A percentile compares a stretch with the other conserved stretches of the same genome.
Evolutionary conservation across 2,113 vertebrate genomes (phyloP).

Genomic region (Chloropsis hardwickii): DNA sequence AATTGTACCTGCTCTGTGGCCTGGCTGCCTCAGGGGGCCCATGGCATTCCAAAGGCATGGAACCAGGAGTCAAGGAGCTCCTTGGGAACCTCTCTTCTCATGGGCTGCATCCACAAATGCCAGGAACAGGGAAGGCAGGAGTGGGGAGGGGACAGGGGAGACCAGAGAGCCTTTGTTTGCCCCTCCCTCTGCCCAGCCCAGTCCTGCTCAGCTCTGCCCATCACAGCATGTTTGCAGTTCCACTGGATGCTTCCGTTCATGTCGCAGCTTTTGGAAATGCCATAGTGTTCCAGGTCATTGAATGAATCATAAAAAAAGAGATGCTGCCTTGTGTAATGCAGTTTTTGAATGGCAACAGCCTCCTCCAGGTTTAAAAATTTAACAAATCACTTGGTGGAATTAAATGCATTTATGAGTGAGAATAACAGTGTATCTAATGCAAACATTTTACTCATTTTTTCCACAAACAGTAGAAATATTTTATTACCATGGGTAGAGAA

Average conservation of each 20-base stretch:
- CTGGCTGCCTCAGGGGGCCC: neutral
- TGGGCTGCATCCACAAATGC: neutral
- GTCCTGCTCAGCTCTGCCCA: neutral
- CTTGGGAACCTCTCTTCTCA: neutral
- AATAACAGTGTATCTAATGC: neutral
- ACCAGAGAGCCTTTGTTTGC: neutral
- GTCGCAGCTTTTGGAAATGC: neutral
- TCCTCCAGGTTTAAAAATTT: neutral
- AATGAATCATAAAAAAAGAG: neutral
- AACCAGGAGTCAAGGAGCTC: fast-evolving
- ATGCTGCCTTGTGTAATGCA: neutral
- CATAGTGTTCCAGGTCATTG: neutral
- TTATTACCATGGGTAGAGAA: neutral
- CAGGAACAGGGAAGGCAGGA: neutral
- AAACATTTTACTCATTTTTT: neutral
- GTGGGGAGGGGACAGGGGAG: neutral
- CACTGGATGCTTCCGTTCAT: neutral
- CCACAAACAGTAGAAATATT: neutral
- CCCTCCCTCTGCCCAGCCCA: neutral
- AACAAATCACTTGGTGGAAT: neutral
- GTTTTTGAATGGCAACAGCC: neutral
- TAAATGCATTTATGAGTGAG: neutral
- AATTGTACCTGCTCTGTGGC: too few relatives aligned
- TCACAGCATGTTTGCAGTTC: neutral
- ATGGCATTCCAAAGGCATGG: fast-evolving